phyloP scores from a whole-genome alignment of 2,113 vertebrate genomes.

The Diadophis punctatus region DNA sequence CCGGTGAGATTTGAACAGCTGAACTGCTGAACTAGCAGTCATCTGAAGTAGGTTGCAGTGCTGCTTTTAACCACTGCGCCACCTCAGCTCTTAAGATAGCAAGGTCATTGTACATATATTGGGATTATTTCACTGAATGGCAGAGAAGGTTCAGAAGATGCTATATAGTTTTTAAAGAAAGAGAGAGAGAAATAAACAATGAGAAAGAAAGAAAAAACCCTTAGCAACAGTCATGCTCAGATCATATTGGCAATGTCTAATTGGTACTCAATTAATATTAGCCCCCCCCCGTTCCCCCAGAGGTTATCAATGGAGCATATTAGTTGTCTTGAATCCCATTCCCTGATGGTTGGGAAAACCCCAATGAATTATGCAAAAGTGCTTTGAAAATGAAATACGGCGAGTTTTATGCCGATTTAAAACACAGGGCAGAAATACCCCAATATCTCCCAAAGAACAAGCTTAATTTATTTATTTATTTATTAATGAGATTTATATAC shows the following conservation, averaged over 20 bases:
- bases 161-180: background rate
- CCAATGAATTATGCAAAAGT: background rate
- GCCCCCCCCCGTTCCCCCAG: background rate
- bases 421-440: background rate
- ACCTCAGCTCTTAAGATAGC: too few species aligned
- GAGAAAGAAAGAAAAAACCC: background rate
- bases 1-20: too few species aligned
- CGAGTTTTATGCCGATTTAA: background rate
- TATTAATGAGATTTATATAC: too few species aligned
- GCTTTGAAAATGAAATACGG: background rate
- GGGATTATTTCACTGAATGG: background rate
- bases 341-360: background rate
- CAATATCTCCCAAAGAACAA: background rate
- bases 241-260: background rate
- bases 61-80: too few species aligned
- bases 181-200: background rate
- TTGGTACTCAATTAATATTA: background rate
- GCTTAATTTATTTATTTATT: too few species aligned
- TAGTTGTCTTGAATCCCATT: background rate
- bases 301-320: background rate
- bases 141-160: background rate
- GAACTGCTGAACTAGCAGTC: too few species aligned
- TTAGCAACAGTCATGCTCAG: background rate
- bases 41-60: too few species aligned
- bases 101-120: background rate